Evolutionary conservation across 2,888 invertebrate genomes (phyloP).

Genomic region (Drosophila ezoana): DNA sequence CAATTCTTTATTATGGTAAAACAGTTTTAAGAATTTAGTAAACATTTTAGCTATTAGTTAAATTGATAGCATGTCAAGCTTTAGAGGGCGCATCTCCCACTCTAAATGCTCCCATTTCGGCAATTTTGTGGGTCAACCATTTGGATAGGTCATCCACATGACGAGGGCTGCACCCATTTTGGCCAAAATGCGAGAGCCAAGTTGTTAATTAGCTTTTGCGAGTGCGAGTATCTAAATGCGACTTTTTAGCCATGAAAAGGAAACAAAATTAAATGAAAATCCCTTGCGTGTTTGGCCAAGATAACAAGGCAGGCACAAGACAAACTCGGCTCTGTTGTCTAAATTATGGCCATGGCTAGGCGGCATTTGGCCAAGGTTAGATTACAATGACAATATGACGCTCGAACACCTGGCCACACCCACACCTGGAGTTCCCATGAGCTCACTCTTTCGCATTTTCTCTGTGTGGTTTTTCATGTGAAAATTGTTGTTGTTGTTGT

Average conservation of each 20-base stretch:
- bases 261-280: constrained; percentile 37
- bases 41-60: no score
- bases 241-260: constrained; percentile 44
- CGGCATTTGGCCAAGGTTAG: constrained; percentile 51
- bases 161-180: constrained; percentile 46
- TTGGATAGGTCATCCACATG: constrained; percentile 48
- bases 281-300: constrained; percentile 65
- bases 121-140: constrained; percentile 41
- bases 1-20: no score
- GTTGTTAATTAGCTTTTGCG: constrained; percentile 52
- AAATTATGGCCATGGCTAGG: constrained; percentile 40
- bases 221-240: constrained; percentile 39
- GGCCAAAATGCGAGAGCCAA: constrained; percentile 34
- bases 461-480: constrained; percentile 9
- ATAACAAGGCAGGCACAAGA: constrained; percentile 20
- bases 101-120: constrained; percentile 20
- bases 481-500: neutral
- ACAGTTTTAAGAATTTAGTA: no score
- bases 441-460: constrained; percentile 32
- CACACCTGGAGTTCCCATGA: constrained; percentile 36
- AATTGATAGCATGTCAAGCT: no score
- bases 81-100: constrained; percentile 1
- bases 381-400: constrained; percentile 48
- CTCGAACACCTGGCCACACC: constrained; percentile 34
- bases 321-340: constrained; percentile 22